Base-by-base conservation (phyloP, 2,888 invertebrate genomes). In the Allophyes oxyacanthae region DNA sequence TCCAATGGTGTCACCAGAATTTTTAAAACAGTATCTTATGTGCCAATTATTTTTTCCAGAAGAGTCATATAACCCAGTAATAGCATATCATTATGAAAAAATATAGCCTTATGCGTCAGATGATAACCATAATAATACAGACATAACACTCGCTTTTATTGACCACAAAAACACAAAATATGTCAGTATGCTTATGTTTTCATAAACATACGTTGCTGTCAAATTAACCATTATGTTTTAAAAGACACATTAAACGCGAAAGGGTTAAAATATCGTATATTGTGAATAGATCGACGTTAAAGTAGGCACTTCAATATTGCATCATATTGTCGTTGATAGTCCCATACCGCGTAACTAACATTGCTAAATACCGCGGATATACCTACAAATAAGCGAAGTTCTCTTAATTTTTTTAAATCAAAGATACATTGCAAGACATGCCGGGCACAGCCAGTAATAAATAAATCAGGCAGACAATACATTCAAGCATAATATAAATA, bases 91-190 rank as follows among this genome's bases (percentile, higher is more conserved):
- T 58, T 46, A 58, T 43, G 37, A 15, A 42, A 48, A 41, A 58
- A 69, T 53, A 36, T 40, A 43, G 14, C 48, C 48, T 53, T 32
- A 50, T 34, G 51, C 32, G 51, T 36, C 54, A 38, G 37, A 33
- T 59, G 14, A 36, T 33, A 51, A 49, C 43, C 26, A 48, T 46
- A 32, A 48, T 43, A 40, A 54, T 37, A n/a, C 33, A 42, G 14
- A 45, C 41, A 48, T 64, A 49, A 54, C 34, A 50, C 30, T 25
- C 8, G 41, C 15, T 58, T 67, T 54, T 58, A 69, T 64, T 58
- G n/a, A 34, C 28, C 33, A 50, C 54, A n/a, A 49, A 42, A 61
- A 13, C 32, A 54, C n/a, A 7, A 51, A 44, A 44, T 28, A 36
- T 40, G 11, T 40, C 33, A 41, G 46, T 36, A 50, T 34, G 25